A percentile compares a stretch with the other conserved stretches of the same genome.
Evolutionary conservation across 2,797 vertebrate species (phyloP).

Genomic region (Tachyglossus aculeatus): DNA sequence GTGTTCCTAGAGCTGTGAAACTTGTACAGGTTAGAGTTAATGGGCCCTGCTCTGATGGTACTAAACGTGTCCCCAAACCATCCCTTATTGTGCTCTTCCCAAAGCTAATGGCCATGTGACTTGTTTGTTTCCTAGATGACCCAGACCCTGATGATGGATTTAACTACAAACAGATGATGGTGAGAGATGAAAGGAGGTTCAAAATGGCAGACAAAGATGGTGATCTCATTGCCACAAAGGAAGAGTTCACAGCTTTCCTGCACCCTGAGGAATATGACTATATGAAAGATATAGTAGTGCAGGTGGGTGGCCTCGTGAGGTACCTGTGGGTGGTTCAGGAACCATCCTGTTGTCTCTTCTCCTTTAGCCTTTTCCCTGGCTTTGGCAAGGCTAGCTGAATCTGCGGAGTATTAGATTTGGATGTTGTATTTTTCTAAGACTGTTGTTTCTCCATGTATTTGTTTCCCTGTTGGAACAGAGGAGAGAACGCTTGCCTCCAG

Average conservation of each 20-base stretch:
- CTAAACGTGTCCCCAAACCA: background rate
- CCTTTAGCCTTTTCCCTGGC: background rate
- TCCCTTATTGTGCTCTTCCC: background rate
- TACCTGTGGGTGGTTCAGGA: background rate
- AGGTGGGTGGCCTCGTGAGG: slow-evolving; percentile 70
- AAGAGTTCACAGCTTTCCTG: slow-evolving; percentile 90
- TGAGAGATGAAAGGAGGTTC: slow-evolving; percentile 88
- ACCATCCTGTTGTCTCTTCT: background rate
- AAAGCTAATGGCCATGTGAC: background rate
- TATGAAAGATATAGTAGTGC: slow-evolving; percentile 91
- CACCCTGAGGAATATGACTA: slow-evolving; percentile 91
- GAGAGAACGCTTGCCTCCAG: too few relatives aligned
- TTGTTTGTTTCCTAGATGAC: slow-evolving; percentile 80
- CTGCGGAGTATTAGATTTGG: too few relatives aligned
- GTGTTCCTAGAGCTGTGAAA: too few relatives aligned
- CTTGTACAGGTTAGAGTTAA: too few relatives aligned
- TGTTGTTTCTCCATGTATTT: too few relatives aligned
- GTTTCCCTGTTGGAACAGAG: too few relatives aligned
- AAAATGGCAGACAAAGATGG: slow-evolving; percentile 84
- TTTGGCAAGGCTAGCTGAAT: background rate
- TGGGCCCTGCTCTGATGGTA: too few relatives aligned
- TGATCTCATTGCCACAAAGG: slow-evolving; percentile 83
- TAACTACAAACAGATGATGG: slow-evolving; percentile 90
- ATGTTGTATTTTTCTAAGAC: too few relatives aligned
- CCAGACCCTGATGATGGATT: slow-evolving; percentile 91